phyloP scores from a whole-genome alignment of 2,888 invertebrate genomes.

The Apotomis turbidana region DNA sequence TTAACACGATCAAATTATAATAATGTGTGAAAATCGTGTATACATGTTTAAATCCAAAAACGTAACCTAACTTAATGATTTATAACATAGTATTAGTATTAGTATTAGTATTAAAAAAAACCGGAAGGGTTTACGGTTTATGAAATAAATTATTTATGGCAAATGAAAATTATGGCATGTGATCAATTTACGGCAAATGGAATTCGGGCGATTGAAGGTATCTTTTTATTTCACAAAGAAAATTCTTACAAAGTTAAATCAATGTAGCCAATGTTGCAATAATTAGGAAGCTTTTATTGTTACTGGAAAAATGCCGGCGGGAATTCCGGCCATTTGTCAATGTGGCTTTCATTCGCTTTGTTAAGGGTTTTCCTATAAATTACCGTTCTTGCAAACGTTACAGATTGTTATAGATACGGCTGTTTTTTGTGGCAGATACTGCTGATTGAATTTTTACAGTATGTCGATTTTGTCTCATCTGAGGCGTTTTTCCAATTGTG shows the following conservation, averaged over 20 bases:
- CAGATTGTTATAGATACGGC: conserved; percentile 27
- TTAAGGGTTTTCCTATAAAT: conserved; percentile 39
- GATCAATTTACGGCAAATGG: neutral
- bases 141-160: no score
- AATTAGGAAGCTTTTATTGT: conserved; percentile 40
- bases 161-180: no score
- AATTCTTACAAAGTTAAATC: conserved; percentile 34
- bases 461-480: no score
- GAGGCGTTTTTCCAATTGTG: no score
- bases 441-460: neutral
- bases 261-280: conserved; percentile 39
- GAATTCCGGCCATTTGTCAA: conserved; percentile 39
- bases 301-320: conserved; percentile 33
- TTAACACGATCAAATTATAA: no score
- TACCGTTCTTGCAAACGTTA: conserved; percentile 33
- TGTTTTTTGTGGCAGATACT: conserved; percentile 20
- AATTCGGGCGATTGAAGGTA: no score
- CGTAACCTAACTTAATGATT: no score
- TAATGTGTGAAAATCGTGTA: no score
- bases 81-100: no score
- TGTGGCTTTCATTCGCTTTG: conserved; percentile 41
- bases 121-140: no score
- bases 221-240: conserved; percentile 18
- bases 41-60: no score
- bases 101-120: no score